phyloP scores from a whole-genome alignment of 2,797 vertebrate species.

The Rousettus madagascariensis region DNA sequence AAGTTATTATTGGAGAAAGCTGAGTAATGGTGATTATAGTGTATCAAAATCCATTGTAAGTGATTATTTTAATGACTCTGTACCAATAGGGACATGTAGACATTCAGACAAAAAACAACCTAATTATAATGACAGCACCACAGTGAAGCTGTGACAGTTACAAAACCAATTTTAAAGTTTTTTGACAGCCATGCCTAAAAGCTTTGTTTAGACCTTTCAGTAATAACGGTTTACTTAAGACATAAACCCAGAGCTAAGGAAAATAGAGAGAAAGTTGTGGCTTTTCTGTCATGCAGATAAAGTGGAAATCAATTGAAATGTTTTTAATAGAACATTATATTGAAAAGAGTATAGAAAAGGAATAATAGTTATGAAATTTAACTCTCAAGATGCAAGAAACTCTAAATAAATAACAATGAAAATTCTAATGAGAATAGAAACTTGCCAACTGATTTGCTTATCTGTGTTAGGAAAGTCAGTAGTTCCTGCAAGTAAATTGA shows the following conservation, averaged over 20 bases:
- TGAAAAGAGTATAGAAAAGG: constrained; percentile 55
- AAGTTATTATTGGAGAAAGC: constrained; percentile 64
- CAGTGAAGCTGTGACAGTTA: constrained; percentile 59
- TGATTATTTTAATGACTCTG: constrained; percentile 68
- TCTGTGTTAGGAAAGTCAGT: constrained; percentile 41
- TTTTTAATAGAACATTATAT: constrained; percentile 68
- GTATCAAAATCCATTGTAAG: constrained; percentile 68
- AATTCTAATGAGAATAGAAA: constrained; percentile 53
- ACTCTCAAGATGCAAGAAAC: constrained; percentile 50
- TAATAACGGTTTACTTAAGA: constrained; percentile 70
- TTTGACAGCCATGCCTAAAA: constrained; percentile 66
- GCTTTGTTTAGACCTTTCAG: constrained; percentile 68
- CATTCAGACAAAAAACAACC: constrained; percentile 63
- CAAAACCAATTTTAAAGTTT: constrained; percentile 64
- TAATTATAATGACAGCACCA: constrained; percentile 55
- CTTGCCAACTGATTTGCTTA: constrained; percentile 23
- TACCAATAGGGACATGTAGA: neutral
- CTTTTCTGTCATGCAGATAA: constrained; percentile 72
- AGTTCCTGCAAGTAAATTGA: neutral
- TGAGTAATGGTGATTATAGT: constrained; percentile 62
- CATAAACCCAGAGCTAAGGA: constrained; percentile 57
- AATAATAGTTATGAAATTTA: constrained; percentile 59
- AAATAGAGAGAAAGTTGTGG: constrained; percentile 67
- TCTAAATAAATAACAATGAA: constrained; percentile 60
- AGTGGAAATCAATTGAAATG: constrained; percentile 63